Evolutionary conservation across 1,140 invertebrate species (phyloP), one percentile per base, ranked within the genome.

Genomic region (Drosophila burlai): DNA sequence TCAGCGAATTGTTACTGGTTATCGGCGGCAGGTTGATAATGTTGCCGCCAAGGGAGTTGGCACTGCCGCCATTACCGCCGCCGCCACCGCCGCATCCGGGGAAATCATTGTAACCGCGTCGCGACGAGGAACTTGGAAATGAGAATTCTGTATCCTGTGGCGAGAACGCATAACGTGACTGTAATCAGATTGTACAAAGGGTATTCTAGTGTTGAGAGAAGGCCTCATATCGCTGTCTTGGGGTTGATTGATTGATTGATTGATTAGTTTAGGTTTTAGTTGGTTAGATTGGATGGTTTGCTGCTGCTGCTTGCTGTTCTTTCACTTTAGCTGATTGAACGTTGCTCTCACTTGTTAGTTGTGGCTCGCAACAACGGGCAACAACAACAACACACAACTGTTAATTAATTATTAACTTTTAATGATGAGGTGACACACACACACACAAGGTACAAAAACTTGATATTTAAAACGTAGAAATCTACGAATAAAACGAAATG

Each of bases 101-200:
- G 59, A 92, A 92, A 60, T 92, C 89, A 69, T 89, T 87, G 79
- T 92, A 91, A 60, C 81, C 89, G 66, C 84, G 87, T 71, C 91
- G 81, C 65, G 86, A 80, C 79, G 91, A 84, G 74, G 91, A 83
- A 86, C 89, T 81, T 83, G 92, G 83, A 92, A 92, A 93, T 79
- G 91, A 82, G 76, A 93, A 93, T 92, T 93, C 92, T 92, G 92
- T 92, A 66, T 93, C 92, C 92, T 93, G 92, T 84, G 92, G 91
- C 92, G 92, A 93, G 84, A 93, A 93, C 84, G 92, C 92, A 93
- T 93, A 93, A 89, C 87, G 92, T 86, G 92, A 93, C 92, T 93
- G 92, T 90, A 89, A 89, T 89, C 81, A 89, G 73, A 87, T 89
- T 87, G 89, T 90, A 89, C 84, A 89, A 89, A 89, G 81, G 81